These are phyloP conservation scores for Allacma fusca DNA, from an alignment of 2,888 invertebrate species.

Conservation along the genomic window DNA sequence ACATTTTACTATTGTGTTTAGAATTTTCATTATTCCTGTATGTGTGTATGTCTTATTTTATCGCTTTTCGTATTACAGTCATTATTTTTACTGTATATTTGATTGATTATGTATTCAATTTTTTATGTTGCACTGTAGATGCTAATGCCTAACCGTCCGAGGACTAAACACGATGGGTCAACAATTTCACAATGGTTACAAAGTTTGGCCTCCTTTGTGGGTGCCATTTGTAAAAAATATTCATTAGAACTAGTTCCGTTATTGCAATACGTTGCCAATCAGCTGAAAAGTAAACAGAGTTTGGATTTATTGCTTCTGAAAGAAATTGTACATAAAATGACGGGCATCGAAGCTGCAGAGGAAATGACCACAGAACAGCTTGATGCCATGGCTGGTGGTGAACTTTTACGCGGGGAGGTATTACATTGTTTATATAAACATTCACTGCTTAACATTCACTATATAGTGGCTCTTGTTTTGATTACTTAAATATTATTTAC, in stretches of 20 bases:
- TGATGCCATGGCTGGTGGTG: conserved; percentile 97
- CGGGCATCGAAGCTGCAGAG: conserved; percentile 95
- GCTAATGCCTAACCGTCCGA: conserved; percentile 60
- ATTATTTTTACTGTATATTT: no score
- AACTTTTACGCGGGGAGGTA: conserved; percentile 92
- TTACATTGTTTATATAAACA: conserved; percentile 28
- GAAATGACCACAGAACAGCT: conserved; percentile 96
- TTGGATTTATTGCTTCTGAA: conserved; percentile 91
- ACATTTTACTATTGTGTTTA: no score
- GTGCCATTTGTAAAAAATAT: conserved; percentile 96
- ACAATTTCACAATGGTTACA: conserved; percentile 94
- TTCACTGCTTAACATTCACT: no score
- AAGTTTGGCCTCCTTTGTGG: conserved; percentile 93
- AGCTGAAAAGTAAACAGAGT: conserved; percentile 94
- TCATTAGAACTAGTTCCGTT: conserved; percentile 93
- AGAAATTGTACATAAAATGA: conserved; percentile 99
- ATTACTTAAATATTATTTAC: conserved; percentile 38
- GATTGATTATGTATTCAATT: no score
- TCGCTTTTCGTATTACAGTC: no score
- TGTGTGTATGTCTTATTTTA: no score
- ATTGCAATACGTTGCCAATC: conserved; percentile 95
- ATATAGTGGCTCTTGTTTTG: conserved; percentile 10
- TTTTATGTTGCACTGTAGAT: no score
- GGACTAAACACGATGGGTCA: conserved; percentile 85
- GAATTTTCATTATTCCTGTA: no score